Evolutionary conservation across 2,113 vertebrate genomes (phyloP).

Genomic region (Pelmatolapia mariae): DNA sequence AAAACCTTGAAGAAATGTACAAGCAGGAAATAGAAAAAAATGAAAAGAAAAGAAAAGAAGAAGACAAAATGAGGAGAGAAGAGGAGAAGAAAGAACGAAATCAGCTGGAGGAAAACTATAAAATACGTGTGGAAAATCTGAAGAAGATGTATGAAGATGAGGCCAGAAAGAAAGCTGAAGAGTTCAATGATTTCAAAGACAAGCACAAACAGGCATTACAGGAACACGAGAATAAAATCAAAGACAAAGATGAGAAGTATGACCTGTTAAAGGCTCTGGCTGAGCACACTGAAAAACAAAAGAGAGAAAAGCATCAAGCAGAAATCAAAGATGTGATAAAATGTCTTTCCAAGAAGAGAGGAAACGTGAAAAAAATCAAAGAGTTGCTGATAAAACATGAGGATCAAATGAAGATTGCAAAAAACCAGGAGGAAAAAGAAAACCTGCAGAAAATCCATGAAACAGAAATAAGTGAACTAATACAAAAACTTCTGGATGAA

Average conservation of each 20-base stretch:
- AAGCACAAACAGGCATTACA: no score
- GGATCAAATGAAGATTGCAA: fast-evolving
- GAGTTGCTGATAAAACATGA: fast-evolving
- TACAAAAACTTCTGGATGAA: background rate
- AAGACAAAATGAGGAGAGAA: fast-evolving
- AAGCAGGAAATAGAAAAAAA: fast-evolving
- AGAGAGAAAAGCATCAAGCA: background rate
- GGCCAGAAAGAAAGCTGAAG: background rate
- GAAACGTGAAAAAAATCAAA: fast-evolving
- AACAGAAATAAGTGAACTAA: background rate
- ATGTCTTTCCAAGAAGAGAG: fast-evolving
- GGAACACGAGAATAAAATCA: fast-evolving
- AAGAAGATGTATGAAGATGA: fast-evolving
- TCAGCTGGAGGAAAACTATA: background rate
- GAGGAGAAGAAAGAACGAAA: background rate
- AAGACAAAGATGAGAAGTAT: background rate
- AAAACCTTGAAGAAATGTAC: background rate
- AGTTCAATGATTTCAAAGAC: fast-evolving
- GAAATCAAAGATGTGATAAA: background rate
- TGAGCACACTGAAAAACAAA: fast-evolving
- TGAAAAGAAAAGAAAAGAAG: background rate
- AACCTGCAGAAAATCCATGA: background rate
- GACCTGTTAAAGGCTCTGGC: background rate
- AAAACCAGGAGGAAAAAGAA: fast-evolving
- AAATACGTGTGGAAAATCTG: fast-evolving